A percentile compares a stretch with the other conserved stretches of the same genome.
phyloP scores from a whole-genome alignment of 2,888 invertebrate species.

The Drosophila quasianomalipes region DNA sequence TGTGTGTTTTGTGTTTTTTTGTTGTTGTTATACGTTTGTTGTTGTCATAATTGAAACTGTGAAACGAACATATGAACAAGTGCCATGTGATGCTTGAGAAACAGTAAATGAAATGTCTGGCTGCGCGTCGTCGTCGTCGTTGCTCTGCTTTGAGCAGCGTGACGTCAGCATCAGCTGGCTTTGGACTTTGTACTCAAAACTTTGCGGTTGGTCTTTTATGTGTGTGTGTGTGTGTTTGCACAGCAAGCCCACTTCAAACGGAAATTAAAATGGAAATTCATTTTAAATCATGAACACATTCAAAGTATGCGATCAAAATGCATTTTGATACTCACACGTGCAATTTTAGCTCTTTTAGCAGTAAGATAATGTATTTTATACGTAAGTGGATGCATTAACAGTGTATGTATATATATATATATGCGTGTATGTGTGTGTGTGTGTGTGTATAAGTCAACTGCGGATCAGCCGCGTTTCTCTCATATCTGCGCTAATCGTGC shows the following conservation, averaged over 20 bases:
- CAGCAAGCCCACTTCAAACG: conserved; percentile 28
- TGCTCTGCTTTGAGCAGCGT: conserved; percentile 35
- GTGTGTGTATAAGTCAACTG: conserved; percentile 13
- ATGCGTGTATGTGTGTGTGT: neutral
- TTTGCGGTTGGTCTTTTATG: conserved; percentile 33
- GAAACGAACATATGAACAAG: conserved; percentile 41
- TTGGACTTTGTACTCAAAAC: conserved; percentile 51
- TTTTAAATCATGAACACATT: conserved; percentile 28
- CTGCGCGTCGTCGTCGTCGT: neutral
- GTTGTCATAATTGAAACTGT: conserved; percentile 58
- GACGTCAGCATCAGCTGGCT: conserved; percentile 54
- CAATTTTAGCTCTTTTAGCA: neutral
- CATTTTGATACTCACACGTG: conserved; percentile 44
- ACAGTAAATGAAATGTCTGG: conserved; percentile 38
- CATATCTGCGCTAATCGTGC: conserved; percentile 35
- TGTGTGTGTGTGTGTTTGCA: neutral
- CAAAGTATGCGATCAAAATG: conserved; percentile 30
- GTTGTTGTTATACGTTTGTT: conserved; percentile 28
- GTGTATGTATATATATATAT: neutral
- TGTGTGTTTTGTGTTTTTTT: conserved; percentile 20
- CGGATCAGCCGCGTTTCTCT: neutral
- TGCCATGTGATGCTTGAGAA: conserved; percentile 47
- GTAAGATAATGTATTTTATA: neutral
- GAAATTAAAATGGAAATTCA: conserved; percentile 28
- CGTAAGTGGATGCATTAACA: neutral